Evolutionary conservation across 2,888 invertebrate genomes (phyloP), one percentile per base, ranked within the genome.

Genomic region (Acholoe squamosa): DNA sequence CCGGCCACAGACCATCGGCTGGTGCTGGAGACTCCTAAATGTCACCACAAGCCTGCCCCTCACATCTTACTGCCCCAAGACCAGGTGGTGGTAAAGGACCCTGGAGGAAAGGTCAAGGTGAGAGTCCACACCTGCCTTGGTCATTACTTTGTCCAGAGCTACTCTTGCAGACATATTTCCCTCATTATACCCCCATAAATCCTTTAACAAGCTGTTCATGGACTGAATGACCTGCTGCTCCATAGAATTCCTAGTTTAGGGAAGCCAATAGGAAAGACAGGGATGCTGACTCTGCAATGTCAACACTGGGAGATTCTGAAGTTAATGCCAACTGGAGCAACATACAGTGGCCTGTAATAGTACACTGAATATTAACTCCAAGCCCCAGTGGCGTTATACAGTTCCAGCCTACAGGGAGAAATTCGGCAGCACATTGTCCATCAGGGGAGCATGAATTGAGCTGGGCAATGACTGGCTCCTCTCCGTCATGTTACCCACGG

Each of bases 31-130:
- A 54, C 61, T 61, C 61, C 61, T 14, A n/a, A 1, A 61, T 14
- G 61, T n/a, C 61, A 61, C n/a, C 25, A 25, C 71, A 14, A 71
- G 71, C 14, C 71, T 14, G 71, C 25, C 71, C 14, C 71, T 14
- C 71, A 28, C 14, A 25, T 5, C 71, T 28, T 28, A 28, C 71
- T 16, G 28, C 61, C 19, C 28, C 16, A 28, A 14, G 5, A 71
- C 28, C 71, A n/a, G 71, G 28, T 22, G 71, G 71, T 25, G 71
- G 71, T 3, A 3, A 61, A n/a, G n/a, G 71, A 71, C 71, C 71
- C 71, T 28, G 14, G 71, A 71, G 71, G 71, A 71, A 71, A 71
- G 0, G 71, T 71, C 71, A 71, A 71, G 71, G 25, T 71, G 28
- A 71, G 43, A 43, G 61, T 5, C 71, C 71, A 28, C 71, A n/a